Percentiles rank a stretch among this genome's conserved stretches.
These are phyloP conservation scores for Podarcis siculus DNA, from an alignment of 2,797 vertebrate species.

Conservation along the genomic window DNA sequence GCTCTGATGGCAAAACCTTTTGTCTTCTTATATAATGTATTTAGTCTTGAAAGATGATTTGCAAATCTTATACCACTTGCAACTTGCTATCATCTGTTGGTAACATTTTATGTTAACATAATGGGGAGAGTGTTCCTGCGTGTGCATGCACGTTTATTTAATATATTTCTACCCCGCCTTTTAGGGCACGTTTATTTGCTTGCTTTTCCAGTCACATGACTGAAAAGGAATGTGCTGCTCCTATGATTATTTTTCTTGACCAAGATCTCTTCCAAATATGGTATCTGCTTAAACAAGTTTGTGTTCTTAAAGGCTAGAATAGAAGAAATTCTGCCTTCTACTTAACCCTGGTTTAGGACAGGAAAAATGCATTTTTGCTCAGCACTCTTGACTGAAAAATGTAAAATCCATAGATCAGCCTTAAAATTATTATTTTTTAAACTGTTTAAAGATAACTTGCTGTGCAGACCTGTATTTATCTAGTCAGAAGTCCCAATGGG, in stretches of 20 bases:
- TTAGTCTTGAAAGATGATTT: background rate
- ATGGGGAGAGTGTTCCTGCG: background rate
- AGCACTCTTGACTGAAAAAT: slow-evolving; percentile 35
- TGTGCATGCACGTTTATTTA: background rate
- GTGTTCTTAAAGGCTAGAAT: slow-evolving; percentile 58
- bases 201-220: slow-evolving; percentile 57
- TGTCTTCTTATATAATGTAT: background rate
- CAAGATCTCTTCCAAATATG: slow-evolving; percentile 73
- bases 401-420: slow-evolving; percentile 54
- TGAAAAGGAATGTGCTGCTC: slow-evolving; percentile 68
- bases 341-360: slow-evolving; percentile 29
- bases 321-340: slow-evolving; percentile 66
- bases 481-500: background rate
- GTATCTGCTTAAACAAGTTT: slow-evolving; percentile 70
- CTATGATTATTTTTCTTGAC: slow-evolving; percentile 77
- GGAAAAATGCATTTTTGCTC: background rate
- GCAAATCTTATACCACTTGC: background rate
- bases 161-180: slow-evolving; percentile 13
- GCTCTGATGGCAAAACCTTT: background rate
- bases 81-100: background rate
- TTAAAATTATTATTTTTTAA: background rate
- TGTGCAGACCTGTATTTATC: background rate
- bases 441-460: slow-evolving; percentile 2
- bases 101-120: background rate
- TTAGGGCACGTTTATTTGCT: slow-evolving; percentile 28